Evolutionary conservation across 2,113 vertebrate species (phyloP), one percentile per base, ranked within the genome.

Genomic region (Pseudopodoces humilis): DNA sequence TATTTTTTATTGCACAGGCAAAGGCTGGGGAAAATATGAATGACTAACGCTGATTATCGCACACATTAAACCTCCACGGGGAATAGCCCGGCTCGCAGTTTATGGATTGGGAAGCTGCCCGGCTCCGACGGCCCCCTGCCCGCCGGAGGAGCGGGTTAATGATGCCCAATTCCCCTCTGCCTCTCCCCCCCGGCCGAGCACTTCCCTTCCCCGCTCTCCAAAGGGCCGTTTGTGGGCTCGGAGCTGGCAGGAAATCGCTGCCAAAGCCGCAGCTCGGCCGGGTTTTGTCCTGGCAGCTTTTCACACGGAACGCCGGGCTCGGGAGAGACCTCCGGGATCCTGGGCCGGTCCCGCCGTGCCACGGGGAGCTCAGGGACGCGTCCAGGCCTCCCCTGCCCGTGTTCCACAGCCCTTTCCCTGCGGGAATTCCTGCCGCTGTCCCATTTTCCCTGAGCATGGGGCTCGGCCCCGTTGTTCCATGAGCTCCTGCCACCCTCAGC

Each of bases 1-100:
- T 96, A 95, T 97, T 98, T 97, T 97, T 97, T 98, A 97, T 97
- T 98, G 97, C 97, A 59, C 96, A 87, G 83, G 96, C 97, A 88
- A 81, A 96, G 97, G 96, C 96, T 86, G 60, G 90, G 97, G 62
- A 95, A 97, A 97, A 97, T 96, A 92, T 95, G 97, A 98, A 97
- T 97, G 98, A 95, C 95, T 94, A 76, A 94, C 70, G 85, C 97
- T 94, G 97, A 97, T 97, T 96, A 95, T 86, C 69, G 69, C 80
- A 75, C 41, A 58, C 96, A 82, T 97, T 97, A 96, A 88, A 95
- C 72, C 97, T 96, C 97, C 96, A 0, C 58, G 2, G 97, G 97
- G 97, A 97, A 95, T 59, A 63, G 64, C 76, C 77, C 44, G 3
- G 69, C 49, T 77, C 83, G 82, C 71, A 47, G 68, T 67, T 92